phyloP scores from a whole-genome alignment of 2,113 vertebrate species.

The Etheostoma spectabile region DNA sequence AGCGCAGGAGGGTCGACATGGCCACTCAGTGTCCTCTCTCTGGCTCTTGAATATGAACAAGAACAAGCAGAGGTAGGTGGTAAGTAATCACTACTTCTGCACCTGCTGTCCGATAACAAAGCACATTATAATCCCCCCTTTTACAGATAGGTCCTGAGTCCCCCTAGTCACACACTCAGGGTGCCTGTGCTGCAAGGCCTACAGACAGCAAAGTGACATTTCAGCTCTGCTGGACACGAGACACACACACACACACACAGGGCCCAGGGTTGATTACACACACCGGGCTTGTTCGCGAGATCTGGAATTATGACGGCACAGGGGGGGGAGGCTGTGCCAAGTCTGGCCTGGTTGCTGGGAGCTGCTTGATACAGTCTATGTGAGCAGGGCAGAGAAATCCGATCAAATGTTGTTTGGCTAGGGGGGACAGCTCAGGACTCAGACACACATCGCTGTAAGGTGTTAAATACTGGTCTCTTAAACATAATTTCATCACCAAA shows the following conservation, averaged over 20 bases:
- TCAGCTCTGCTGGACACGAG: conserved; percentile 62
- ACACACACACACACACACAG: conserved; percentile 26
- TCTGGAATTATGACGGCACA: conserved; percentile 76
- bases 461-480: background rate
- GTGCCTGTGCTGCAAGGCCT: conserved; percentile 63
- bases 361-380: too few species aligned
- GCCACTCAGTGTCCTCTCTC: conserved; percentile 53
- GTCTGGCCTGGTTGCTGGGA: conserved; percentile 37
- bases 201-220: conserved; percentile 73
- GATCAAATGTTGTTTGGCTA: conserved; percentile 5
- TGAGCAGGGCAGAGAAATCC: conserved; percentile 20
- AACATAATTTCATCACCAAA: background rate
- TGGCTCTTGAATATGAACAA: conserved; percentile 64
- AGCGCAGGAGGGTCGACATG: conserved; percentile 84
- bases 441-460: background rate
- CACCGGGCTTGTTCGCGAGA: conserved; percentile 75
- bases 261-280: conserved; percentile 62
- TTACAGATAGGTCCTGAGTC: conserved; percentile 19
- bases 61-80: conserved; percentile 38
- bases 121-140: conserved; percentile 40
- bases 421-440: conserved; percentile 5
- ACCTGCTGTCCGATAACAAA: conserved; percentile 51
- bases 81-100: conserved; percentile 25
- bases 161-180: conserved; percentile 46
- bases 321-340: conserved; percentile 68